Evolutionary conservation across 2,888 invertebrate genomes (phyloP).

Genomic region (Rhamnusium bicolor): DNA sequence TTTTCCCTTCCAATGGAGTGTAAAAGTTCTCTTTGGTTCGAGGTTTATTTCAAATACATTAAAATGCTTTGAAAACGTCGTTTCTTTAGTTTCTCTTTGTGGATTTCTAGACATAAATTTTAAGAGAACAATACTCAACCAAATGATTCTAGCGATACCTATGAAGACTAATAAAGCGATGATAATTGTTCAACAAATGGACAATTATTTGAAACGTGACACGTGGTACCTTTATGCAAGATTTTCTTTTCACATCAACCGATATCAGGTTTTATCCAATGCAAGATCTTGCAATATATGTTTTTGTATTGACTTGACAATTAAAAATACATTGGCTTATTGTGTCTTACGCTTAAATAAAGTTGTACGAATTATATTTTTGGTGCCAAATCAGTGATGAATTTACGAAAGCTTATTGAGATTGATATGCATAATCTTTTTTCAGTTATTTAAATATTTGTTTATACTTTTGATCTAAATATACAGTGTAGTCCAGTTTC

Average conservation of each 20-base stretch:
- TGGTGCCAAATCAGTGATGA: neutral
- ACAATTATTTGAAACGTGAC: constrained; percentile 44
- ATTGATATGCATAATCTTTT: too few relatives aligned
- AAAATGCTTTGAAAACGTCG: constrained; percentile 50
- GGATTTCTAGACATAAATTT: constrained; percentile 45
- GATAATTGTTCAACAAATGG: constrained; percentile 48
- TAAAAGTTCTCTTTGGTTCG: constrained; percentile 58
- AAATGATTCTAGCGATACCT: constrained; percentile 46
- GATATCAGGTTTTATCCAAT: neutral
- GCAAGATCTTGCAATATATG: neutral
- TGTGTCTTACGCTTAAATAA: neutral
- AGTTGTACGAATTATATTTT: neutral
- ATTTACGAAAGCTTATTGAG: too few relatives aligned
- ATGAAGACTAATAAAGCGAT: constrained; percentile 47
- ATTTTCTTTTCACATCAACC: constrained; percentile 1
- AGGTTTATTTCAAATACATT: constrained; percentile 57
- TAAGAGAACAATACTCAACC: constrained; percentile 46
- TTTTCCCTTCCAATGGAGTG: constrained; percentile 62
- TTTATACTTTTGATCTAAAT: too few relatives aligned
- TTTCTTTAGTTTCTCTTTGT: constrained; percentile 41
- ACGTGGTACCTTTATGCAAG: constrained; percentile 39
- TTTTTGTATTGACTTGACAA: neutral
- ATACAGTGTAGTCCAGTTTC: too few relatives aligned
- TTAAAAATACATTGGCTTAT: neutral
- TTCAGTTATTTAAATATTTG: too few relatives aligned